phyloP scores from a whole-genome alignment of 2,888 invertebrate genomes.

The Linnaemya tessellans region DNA sequence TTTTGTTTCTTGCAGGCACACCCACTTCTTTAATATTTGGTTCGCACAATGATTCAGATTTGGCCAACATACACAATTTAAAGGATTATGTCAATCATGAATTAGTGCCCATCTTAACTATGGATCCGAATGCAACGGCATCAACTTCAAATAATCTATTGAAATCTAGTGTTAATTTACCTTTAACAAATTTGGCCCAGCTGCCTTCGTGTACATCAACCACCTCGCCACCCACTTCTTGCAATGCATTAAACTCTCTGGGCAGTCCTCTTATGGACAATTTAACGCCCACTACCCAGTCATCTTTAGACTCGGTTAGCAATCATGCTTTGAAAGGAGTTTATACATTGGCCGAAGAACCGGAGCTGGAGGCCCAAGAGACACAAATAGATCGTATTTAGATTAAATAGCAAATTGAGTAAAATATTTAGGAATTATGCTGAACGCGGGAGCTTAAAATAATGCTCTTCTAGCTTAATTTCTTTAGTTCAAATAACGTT shows the following conservation, averaged over 20 bases:
- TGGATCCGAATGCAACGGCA: conserved; percentile 80
- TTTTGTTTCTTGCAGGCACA: conserved; percentile 80
- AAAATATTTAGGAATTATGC: conserved; percentile 12
- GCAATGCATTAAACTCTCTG: conserved; percentile 72
- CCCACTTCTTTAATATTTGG: conserved; percentile 84
- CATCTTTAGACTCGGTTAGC: conserved; percentile 74
- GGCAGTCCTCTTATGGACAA: conserved; percentile 78
- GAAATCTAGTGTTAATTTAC: conserved; percentile 73
- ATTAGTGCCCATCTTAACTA: conserved; percentile 83
- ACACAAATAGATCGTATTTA: conserved; percentile 80
- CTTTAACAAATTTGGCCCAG: conserved; percentile 72
- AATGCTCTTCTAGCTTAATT: not conserved
- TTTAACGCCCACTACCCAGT: conserved; percentile 75
- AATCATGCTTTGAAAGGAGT: conserved; percentile 83
- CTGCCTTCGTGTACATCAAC: conserved; percentile 59
- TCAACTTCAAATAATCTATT: conserved; percentile 74
- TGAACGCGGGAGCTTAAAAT: not conserved
- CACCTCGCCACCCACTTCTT: conserved; percentile 72
- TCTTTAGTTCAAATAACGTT: conserved; percentile 12
- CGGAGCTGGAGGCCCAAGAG: conserved; percentile 85
- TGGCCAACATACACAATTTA: conserved; percentile 80
- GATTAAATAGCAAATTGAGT: conserved; percentile 49
- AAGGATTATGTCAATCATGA: conserved; percentile 83
- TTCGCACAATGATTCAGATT: conserved; percentile 77
- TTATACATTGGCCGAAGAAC: conserved; percentile 85